Conservation (phyloP, 92 coral and sea anemone species). For the Epizoanthus fatuus region DNA sequence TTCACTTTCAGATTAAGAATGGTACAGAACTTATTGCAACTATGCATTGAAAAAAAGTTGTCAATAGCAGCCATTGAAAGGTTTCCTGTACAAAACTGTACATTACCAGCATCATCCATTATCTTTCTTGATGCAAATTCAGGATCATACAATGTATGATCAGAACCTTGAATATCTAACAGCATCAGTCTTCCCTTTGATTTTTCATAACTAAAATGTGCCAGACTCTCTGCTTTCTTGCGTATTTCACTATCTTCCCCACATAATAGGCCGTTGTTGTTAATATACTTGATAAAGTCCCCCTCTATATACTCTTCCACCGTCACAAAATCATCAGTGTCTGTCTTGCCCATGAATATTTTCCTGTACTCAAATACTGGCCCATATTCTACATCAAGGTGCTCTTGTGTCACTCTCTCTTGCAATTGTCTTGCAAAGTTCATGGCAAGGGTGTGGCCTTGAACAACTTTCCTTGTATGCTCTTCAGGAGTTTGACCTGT, state of each 20-base stretch:
- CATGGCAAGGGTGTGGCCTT: slow-evolving; percentile 61
- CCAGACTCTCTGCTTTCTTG: slow-evolving; percentile 46
- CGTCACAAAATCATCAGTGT: slow-evolving; percentile 26
- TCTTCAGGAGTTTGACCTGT: slow-evolving; percentile 67
- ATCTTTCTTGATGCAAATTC: slow-evolving; percentile 55
- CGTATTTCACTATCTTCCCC: slow-evolving; percentile 28
- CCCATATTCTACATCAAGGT: slow-evolving; percentile 40
- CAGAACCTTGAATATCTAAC: slow-evolving; percentile 52
- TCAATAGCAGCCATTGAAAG: slow-evolving; percentile 36
- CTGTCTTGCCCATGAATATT: slow-evolving; percentile 37
- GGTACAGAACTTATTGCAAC: slow-evolving; percentile 50
- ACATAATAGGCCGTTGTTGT: slow-evolving; percentile 33
- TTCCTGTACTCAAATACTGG: background rate
- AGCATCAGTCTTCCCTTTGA: slow-evolving; percentile 56
- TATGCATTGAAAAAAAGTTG: slow-evolving; percentile 32
- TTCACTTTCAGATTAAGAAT: slow-evolving; percentile 42
- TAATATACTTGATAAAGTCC: slow-evolving; percentile 32
- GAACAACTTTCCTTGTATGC: slow-evolving; percentile 72
- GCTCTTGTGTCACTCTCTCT: slow-evolving; percentile 55
- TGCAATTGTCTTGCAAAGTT: slow-evolving; percentile 60
- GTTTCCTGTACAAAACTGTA: slow-evolving; percentile 54
- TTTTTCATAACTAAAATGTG: slow-evolving; percentile 49
- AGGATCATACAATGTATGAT: slow-evolving; percentile 45
- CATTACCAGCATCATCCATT: slow-evolving; percentile 48
- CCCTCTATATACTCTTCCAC: slow-evolving; percentile 39